Base-by-base conservation (phyloP, 2,113 vertebrate genomes). In the Carlito syrichta region DNA sequence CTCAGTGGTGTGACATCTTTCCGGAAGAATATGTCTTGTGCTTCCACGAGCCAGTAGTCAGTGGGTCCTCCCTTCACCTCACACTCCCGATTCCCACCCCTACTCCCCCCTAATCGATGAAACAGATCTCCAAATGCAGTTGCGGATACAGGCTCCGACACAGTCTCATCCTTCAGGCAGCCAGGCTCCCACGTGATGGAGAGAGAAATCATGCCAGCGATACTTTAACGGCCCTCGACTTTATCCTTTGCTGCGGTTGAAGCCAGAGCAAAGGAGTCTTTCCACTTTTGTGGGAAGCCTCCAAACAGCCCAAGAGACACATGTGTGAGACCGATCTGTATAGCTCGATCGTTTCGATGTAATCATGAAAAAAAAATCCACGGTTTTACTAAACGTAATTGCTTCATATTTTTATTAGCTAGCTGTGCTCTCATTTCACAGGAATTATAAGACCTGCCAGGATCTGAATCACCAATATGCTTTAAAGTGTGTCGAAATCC, bases 1-100 rank as follows among this genome's bases (percentile, higher is more conserved):
- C 98, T 98, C 97, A 98, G 98, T 97, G 98, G 98, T 99, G 98
- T 98, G 98, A 98, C 98, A 98, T 99, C 98, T 99, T 98, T 98
- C 98, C 92, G 97, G 98, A 98, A 98, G 98, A 98, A 98, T 98
- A 98, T 97, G 98, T 96, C 98, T 98, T 97, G 98, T 97, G 98
- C 97, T 98, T 98, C 97, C 97, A 89, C 89, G 98, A 98, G 98
- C 97, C 98, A 98, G 98, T 97, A 97, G 94, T 96, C 98, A 97
- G 97, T 62, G 35, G 97, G 97, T 96, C 97, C 97, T 98, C 97
- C 98, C 98, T 97, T 98, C 98, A 96, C 98, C 97, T 98, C 97
- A 96, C 96, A 92, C 97, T 98, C 89, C 66, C 17, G 97, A 96
- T 98, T 97, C 98, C 98, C 98, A 97, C 98, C 98, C 98, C 96